Evolutionary conservation across 2,113 vertebrate genomes (phyloP).

Genomic region (Aldabrachelys gigantea): DNA sequence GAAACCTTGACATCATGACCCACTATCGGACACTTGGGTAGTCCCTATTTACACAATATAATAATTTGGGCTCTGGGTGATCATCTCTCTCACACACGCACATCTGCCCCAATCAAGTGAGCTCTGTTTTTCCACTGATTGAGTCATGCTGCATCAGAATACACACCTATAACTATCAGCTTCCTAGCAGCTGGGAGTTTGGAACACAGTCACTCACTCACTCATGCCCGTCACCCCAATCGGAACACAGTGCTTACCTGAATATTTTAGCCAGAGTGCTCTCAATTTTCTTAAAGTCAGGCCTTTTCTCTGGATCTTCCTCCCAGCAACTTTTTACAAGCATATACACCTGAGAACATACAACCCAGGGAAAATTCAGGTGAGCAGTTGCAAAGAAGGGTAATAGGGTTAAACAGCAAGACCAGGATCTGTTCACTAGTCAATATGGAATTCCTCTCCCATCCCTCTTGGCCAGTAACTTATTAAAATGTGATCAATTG

Average conservation of each 20-base stretch:
- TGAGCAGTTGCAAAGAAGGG: neutral
- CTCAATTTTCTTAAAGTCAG: conserved; percentile 97
- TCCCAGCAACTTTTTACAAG: conserved; percentile 96
- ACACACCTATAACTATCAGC: neutral
- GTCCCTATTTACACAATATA: conserved; percentile 37
- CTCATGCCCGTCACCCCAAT: too few relatives aligned
- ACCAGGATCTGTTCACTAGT: neutral
- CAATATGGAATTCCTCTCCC: neutral
- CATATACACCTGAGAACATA: conserved; percentile 81
- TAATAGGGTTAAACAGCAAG: neutral
- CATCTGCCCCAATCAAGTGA: neutral
- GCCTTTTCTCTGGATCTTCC: conserved; percentile 96
- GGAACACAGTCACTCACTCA: too few relatives aligned
- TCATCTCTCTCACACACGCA: neutral
- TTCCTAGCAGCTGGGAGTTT: neutral
- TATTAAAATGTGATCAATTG: conserved; percentile 57
- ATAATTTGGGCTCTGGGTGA: neutral
- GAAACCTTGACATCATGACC: neutral
- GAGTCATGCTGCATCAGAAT: conserved; percentile 12
- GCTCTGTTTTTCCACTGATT: neutral
- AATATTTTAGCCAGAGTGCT: conserved; percentile 90
- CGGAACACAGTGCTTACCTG: conserved; percentile 80
- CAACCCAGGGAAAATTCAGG: neutral
- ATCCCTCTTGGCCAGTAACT: conserved; percentile 17
- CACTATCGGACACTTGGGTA: conserved; percentile 16